Evolutionary conservation across 37 sponge, comb jelly and placozoan genomes (phyloP).

Genomic region (Chondrosia reniformis): DNA sequence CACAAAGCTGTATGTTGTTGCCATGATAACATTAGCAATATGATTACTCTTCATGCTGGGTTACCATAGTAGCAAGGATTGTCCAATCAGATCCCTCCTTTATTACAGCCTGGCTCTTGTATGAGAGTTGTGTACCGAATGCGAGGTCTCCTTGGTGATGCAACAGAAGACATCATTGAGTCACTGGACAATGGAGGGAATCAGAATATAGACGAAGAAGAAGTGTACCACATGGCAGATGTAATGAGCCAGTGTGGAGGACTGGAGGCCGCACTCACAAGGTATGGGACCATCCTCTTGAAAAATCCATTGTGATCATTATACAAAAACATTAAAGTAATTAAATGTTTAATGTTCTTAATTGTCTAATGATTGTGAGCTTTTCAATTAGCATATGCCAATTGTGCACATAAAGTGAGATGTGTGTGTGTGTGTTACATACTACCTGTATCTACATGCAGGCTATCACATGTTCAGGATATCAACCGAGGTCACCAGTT

Average conservation of each 20-base stretch:
- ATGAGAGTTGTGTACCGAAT: slow-evolving; percentile 91
- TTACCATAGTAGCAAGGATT: too few species aligned
- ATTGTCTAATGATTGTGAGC: not conserved
- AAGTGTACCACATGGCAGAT: slow-evolving; percentile 81
- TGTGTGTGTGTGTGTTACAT: not conserved
- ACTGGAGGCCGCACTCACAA: slow-evolving; percentile 70
- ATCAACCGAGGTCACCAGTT: slow-evolving; percentile 63
- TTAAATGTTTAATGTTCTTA: too few species aligned
- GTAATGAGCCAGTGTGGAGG: slow-evolving; percentile 74
- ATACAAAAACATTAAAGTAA: too few species aligned
- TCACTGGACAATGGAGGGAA: slow-evolving; percentile 52
- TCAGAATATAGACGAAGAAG: slow-evolving; percentile 69
- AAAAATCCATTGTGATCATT: too few species aligned
- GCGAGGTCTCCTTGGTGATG: slow-evolving; percentile 94
- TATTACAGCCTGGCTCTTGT: not conserved
- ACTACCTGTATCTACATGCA: not conserved
- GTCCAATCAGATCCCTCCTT: not conserved
- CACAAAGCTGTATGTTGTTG: too few species aligned
- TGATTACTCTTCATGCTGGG: too few species aligned
- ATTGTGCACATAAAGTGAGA: not conserved
- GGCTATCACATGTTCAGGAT: slow-evolving; percentile 60
- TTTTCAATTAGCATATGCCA: not conserved
- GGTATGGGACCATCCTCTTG: too few species aligned
- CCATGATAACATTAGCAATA: too few species aligned
- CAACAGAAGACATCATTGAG: slow-evolving; percentile 93